Evolutionary conservation across 64 coral and sea anemone genomes (phyloP), one percentile per base, ranked within the genome.

Genomic region (Orbicella faveolata): DNA sequence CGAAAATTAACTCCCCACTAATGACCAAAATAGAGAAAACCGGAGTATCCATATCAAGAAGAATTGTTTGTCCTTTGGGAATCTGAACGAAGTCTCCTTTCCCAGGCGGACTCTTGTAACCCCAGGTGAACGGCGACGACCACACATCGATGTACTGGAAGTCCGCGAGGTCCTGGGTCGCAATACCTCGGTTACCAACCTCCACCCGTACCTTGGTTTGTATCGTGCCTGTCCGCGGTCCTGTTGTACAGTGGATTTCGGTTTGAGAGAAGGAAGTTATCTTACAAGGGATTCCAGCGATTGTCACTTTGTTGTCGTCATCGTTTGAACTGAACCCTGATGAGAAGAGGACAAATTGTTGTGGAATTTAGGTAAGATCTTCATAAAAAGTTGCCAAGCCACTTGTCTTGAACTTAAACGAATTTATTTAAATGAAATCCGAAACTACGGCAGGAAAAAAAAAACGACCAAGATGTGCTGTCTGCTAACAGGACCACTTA

Each of bases 121-220:
- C 89, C 95, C 95, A 96, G 18, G 95, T 87, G 48, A 59, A 96
- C 0, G 41, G 88, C 0, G 95, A 96, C 10, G 91, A 93, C 95
- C 95, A 96, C 0, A 96, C 25, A 34, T 96, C 95, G 19, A 96
- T 82, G 57, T 96, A 96, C 6, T 91, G 51, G 62, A 96, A 96
- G 36, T 93, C 76, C 20, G 91, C 91, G 51, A 65, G 55, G 14
- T 91, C 91, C 61, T 90, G 88, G 19, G 55, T 87, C n/a, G 94
- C 90, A 19, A 89, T 62, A 8, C 94, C 94, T 11, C 37, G 78
- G 34, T 75, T 64, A 4, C 26, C 90, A 63, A 96, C 88, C 37
- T 89, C 87, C 10, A 96, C 76, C n/a, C 90, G 80, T 35, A 96
- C 87, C 18, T 87, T 80, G 20, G 87, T 81, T 21, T 64, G 37